phyloP scores from a whole-genome alignment of 2,888 invertebrate species.

The Catocala sponsa region DNA sequence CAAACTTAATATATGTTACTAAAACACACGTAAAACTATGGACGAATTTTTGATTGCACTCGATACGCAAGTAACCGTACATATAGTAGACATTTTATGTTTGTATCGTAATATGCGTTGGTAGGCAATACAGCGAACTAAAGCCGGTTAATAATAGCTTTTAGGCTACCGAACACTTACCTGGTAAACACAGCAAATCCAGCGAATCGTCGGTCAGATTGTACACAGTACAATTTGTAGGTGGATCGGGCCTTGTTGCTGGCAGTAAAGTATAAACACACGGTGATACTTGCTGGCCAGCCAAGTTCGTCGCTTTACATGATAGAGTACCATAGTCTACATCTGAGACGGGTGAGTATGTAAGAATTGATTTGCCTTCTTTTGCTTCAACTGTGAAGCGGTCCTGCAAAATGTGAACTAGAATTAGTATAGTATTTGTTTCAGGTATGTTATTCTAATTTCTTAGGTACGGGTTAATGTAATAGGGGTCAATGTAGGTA shows the following conservation, averaged over 20 bases:
- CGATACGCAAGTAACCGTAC: too few relatives aligned
- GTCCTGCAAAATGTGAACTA: conserved; percentile 69
- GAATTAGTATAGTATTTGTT: background rate
- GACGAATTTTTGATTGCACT: too few relatives aligned
- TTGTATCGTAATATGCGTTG: too few relatives aligned
- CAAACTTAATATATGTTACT: too few relatives aligned
- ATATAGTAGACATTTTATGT: too few relatives aligned
- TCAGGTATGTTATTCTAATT: background rate
- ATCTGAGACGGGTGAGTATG: conserved; percentile 93
- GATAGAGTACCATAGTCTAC: conserved; percentile 93
- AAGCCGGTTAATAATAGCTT: background rate
- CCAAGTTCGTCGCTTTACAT: conserved; percentile 92
- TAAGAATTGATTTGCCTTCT: conserved; percentile 89
- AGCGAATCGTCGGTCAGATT: conserved; percentile 93
- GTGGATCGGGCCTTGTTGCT: conserved; percentile 93
- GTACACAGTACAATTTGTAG: conserved; percentile 92
- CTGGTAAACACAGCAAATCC: conserved; percentile 91
- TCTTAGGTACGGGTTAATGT: background rate
- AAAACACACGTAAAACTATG: too few relatives aligned
- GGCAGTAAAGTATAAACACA: conserved; percentile 93
- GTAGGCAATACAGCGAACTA: too few relatives aligned
- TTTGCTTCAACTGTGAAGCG: conserved; percentile 87
- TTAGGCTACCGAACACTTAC: conserved; percentile 50
- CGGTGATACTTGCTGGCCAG: conserved; percentile 91
- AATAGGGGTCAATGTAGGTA: too few relatives aligned